These are phyloP conservation scores for Caenorhabditis afra DNA, from an alignment of 2,888 invertebrate species.

Conservation along the genomic window DNA sequence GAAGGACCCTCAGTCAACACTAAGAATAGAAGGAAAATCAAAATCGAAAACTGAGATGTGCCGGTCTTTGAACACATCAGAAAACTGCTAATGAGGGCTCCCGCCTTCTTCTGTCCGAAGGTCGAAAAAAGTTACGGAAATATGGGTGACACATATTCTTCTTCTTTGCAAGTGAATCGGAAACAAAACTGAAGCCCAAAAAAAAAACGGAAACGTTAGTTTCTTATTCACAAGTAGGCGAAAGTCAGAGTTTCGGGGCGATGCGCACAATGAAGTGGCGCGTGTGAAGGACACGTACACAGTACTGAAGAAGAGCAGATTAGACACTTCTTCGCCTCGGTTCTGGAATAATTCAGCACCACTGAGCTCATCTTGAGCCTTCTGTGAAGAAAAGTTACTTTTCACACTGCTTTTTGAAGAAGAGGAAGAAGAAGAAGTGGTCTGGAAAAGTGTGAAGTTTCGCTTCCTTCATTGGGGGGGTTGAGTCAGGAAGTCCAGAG, in stretches of 20 bases:
- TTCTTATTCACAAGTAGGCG: conserved; percentile 26
- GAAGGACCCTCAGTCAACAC: conserved; percentile 1
- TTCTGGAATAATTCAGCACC: conserved; percentile 50
- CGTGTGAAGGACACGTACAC: conserved; percentile 43
- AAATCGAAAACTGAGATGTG: conserved; percentile 11
- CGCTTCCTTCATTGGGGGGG: neutral
- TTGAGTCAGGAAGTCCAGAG: neutral
- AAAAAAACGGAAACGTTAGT: conserved; percentile 16
- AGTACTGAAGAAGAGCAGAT: conserved; percentile 36
- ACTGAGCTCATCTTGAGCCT: conserved; percentile 31
- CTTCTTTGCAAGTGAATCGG: conserved; percentile 14
- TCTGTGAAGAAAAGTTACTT: conserved; percentile 33
- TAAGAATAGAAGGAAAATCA: conserved; percentile 17
- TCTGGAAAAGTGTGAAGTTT: conserved; percentile 26
- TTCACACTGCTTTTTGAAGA: no score
- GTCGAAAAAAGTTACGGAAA: neutral
- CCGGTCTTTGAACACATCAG: neutral
- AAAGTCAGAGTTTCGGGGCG: conserved; percentile 26
- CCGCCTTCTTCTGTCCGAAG: neutral
- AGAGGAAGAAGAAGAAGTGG: neutral
- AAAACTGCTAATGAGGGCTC: conserved; percentile 17
- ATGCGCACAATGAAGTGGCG: conserved; percentile 45
- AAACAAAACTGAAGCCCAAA: conserved; percentile 14
- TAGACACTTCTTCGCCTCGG: conserved; percentile 36
- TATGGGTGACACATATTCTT: neutral